Conservation (phyloP, 37 sponge, comb jelly and placozoan genomes). For the Diacarnus erythraeanus region DNA sequence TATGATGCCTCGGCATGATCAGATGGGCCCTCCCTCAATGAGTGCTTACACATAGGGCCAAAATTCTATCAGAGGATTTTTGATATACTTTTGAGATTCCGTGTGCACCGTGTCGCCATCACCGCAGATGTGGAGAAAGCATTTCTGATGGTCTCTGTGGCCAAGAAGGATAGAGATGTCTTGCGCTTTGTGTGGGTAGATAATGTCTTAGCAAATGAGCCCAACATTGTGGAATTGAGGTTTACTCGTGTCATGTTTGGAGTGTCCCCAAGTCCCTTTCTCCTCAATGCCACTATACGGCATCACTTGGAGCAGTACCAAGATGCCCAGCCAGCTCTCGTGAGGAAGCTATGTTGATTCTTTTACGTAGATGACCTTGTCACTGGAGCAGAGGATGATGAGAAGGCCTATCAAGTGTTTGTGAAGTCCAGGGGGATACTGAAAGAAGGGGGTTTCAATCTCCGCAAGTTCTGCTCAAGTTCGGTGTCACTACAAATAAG, state of each 20-base stretch:
- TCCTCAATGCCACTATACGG: slow-evolving; percentile 43
- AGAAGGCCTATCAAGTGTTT: slow-evolving; percentile 35
- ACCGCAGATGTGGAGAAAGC: too few relatives aligned
- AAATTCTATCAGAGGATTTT: slow-evolving; percentile 36
- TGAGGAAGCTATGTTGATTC: slow-evolving; percentile 10
- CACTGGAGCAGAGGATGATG: slow-evolving; percentile 14
- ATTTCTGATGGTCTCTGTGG: too few relatives aligned
- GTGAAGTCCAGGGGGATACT: slow-evolving; percentile 19
- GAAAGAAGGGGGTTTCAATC: slow-evolving; percentile 38
- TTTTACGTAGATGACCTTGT: slow-evolving; percentile 48
- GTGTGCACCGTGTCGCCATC: too few relatives aligned
- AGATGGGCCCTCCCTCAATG: slow-evolving; percentile 13
- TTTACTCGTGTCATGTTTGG: slow-evolving; percentile 49
- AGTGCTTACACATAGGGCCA: slow-evolving; percentile 27
- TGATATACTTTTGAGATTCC: too few relatives aligned
- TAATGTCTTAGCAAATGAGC: slow-evolving; percentile 11
- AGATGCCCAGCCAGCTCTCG: slow-evolving; percentile 14
- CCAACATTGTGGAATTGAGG: not conserved
- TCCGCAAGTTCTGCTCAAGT: too few relatives aligned
- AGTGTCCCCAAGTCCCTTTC: slow-evolving; percentile 44
- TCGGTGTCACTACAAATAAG: too few relatives aligned
- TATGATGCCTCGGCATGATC: slow-evolving; percentile 69
- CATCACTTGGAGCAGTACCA: slow-evolving; percentile 28
- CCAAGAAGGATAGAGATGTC: slow-evolving; percentile 50
- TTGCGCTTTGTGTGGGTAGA: slow-evolving; percentile 51